Evolutionary conservation across 2,113 vertebrate species (phyloP).

Genomic region (Pterocles orientalis): DNA sequence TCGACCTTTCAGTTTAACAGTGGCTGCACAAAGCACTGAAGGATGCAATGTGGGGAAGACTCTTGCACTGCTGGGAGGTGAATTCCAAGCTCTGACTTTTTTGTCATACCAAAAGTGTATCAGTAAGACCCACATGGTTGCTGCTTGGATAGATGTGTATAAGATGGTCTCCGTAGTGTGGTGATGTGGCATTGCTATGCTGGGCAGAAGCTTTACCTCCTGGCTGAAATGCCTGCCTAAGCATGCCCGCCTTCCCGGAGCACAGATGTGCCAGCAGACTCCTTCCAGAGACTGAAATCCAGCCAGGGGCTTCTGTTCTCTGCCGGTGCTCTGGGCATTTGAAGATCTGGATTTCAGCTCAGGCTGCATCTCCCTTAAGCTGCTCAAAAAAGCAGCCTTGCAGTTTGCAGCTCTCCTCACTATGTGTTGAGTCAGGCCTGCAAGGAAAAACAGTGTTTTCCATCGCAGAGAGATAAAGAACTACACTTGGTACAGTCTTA

Average conservation of each 20-base stretch:
- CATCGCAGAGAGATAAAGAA: neutral
- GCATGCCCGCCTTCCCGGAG: neutral
- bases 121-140: neutral
- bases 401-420: neutral
- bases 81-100: neutral
- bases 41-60: neutral
- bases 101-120: neutral
- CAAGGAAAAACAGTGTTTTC: neutral
- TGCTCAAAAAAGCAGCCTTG: neutral
- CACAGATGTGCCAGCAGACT: neutral
- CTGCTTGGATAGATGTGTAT: neutral
- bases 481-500: neutral
- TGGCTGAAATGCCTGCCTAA: neutral
- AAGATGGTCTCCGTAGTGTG: too few relatives aligned
- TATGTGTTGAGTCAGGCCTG: neutral
- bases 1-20: rapidly evolving
- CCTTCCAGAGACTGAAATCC: neutral
- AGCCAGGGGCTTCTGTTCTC: neutral
- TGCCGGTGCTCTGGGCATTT: neutral
- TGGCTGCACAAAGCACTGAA: neutral
- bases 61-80: neutral
- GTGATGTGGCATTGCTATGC: neutral
- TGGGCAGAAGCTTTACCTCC: rapidly evolving
- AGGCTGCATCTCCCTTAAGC: neutral
- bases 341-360: neutral